Conservation (phyloP, 2,888 invertebrate genomes). For the Campopleginae sp. region DNA sequence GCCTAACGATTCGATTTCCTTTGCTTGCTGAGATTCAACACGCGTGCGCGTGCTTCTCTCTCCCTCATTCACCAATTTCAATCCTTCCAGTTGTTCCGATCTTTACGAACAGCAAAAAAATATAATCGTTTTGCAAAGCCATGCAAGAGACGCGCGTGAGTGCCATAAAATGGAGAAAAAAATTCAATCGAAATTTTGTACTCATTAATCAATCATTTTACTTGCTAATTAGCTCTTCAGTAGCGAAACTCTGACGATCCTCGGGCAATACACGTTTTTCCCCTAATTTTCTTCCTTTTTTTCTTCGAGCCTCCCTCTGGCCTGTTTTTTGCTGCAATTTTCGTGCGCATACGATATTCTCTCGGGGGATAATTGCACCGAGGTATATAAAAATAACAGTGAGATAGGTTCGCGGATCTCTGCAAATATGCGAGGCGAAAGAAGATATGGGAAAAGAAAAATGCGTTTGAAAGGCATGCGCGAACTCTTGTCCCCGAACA, state of each 20-base stretch:
- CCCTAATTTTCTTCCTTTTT: constrained; percentile 48
- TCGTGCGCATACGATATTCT: constrained; percentile 20
- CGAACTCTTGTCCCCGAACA: constrained; percentile 39
- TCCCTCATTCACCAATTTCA: not conserved
- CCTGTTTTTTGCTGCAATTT: constrained; percentile 33
- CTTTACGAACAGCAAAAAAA: not conserved
- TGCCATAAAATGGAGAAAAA: not conserved
- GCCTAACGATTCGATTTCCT: constrained; percentile 77
- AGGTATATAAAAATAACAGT: constrained; percentile 43
- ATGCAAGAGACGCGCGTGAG: not conserved
- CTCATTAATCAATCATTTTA: constrained; percentile 72
- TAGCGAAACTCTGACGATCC: constrained; percentile 45
- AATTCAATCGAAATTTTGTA: not conserved
- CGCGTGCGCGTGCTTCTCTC: constrained; percentile 48
- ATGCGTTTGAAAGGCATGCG: constrained; percentile 48
- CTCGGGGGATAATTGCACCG: constrained; percentile 41
- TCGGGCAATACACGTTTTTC: constrained; percentile 45
- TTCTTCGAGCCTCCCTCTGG: not conserved
- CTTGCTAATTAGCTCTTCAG: constrained; percentile 78
- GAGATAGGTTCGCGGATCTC: not conserved
- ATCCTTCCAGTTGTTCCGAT: not conserved
- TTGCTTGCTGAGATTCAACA: constrained; percentile 58
- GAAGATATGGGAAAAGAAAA: constrained; percentile 54
- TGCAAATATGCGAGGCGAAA: constrained; percentile 43
- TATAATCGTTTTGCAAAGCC: not conserved